Percentiles rank a stretch among this genome's conserved stretches.
These are phyloP conservation scores for Endomychus coccineus DNA, from an alignment of 2,888 invertebrate species.

Conservation along the genomic window DNA sequence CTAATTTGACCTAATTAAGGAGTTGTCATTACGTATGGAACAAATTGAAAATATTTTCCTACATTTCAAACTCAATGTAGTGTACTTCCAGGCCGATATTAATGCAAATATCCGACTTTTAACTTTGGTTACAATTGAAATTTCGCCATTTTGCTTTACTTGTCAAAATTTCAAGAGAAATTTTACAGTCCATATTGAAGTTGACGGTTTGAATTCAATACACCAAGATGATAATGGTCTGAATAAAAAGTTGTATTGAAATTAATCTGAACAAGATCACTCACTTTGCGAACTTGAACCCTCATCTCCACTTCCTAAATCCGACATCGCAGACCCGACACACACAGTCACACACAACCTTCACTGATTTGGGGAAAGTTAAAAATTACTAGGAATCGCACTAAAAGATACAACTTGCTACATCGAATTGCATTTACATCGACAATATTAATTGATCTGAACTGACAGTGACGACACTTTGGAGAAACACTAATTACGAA, in stretches of 20 bases:
- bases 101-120: constrained; percentile 7
- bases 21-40: background rate
- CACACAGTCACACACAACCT: constrained; percentile 41
- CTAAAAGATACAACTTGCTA: too few relatives aligned
- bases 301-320: constrained; percentile 74
- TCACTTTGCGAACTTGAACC: constrained; percentile 73
- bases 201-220: constrained; percentile 9
- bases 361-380: constrained; percentile 30
- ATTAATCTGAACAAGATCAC: constrained; percentile 39
- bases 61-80: background rate
- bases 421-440: too few relatives aligned
- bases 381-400: constrained; percentile 31
- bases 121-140: constrained; percentile 22
- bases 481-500: too few relatives aligned
- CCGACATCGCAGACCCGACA: constrained; percentile 56
- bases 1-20: constrained; percentile 24
- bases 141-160: constrained; percentile 37
- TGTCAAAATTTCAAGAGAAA: constrained; percentile 28
- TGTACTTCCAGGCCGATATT: background rate
- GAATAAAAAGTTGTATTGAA: constrained; percentile 6
- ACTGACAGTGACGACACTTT: too few relatives aligned
- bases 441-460: too few relatives aligned
- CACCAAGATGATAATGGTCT: constrained; percentile 9
- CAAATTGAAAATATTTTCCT: constrained; percentile 2
- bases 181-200: constrained; percentile 10